phyloP scores from a whole-genome alignment of 1,140 invertebrate species.

The Pseudomyrmex dendroicus region DNA sequence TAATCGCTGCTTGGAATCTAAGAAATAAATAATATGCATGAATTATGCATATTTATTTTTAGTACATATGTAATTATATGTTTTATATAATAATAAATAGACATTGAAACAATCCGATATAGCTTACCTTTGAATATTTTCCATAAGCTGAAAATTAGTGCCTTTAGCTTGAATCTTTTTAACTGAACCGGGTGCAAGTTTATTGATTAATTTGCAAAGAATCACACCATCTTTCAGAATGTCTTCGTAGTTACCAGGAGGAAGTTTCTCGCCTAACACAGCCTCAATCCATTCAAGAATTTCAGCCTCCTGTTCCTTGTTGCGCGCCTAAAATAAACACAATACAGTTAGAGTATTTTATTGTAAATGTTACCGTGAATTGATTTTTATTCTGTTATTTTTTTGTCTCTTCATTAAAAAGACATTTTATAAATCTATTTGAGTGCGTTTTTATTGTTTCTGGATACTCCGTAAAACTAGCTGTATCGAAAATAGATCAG shows the following conservation, averaged over 20 bases:
- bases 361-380: too few species aligned
- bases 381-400: not conserved
- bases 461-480: constrained; percentile 69
- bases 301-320: constrained; percentile 96
- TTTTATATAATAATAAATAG: not conserved
- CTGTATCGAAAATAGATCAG: constrained; percentile 69
- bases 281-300: constrained; percentile 95
- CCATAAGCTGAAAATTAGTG: constrained; percentile 99
- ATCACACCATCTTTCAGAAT: constrained; percentile 96
- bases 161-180: constrained; percentile 98
- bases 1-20: constrained; percentile 96
- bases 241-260: constrained; percentile 94
- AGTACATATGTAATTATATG: not conserved
- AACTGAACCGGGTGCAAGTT: constrained; percentile 96
- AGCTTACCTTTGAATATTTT: constrained; percentile 95
- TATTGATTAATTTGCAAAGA: constrained; percentile 97
- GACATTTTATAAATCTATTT: not conserved
- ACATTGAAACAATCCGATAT: not conserved
- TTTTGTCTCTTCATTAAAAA: not conserved
- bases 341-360: not conserved
- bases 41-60: constrained; percentile 8
- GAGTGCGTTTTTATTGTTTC: not conserved
- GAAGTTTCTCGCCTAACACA: constrained; percentile 95
- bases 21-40: not conserved
- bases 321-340: constrained; percentile 88